phyloP scores from a whole-genome alignment of 2,797 vertebrate genomes.

The Cossypha heuglini region DNA sequence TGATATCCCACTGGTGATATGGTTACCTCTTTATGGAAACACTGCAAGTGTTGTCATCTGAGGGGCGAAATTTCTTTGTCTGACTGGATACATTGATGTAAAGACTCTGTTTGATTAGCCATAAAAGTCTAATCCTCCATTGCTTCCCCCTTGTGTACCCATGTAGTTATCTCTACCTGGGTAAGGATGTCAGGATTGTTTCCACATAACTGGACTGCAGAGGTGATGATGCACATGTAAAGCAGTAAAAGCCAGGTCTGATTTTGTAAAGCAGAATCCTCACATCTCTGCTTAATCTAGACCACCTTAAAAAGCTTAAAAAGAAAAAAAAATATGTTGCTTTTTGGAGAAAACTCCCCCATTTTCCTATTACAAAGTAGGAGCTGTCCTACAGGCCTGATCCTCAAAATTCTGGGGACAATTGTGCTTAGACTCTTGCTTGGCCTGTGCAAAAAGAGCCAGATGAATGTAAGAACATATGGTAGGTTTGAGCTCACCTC shows the following conservation, averaged over 20 bases:
- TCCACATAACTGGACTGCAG: not conserved
- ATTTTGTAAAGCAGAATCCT: not conserved
- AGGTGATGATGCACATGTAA: not conserved
- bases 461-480: not conserved
- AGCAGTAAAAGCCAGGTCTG: not conserved
- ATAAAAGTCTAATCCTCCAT: not conserved
- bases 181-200: not conserved
- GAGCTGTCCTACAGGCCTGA: not conserved
- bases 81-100: not conserved
- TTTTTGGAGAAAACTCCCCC: not conserved
- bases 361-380: not conserved
- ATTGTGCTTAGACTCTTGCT: not conserved
- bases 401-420: not conserved
- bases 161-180: not conserved
- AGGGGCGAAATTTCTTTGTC: not conserved
- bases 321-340: not conserved
- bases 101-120: not conserved
- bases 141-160: not conserved
- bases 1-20: fast-evolving
- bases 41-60: not conserved
- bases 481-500: not conserved
- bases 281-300: not conserved
- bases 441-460: not conserved
- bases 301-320: not conserved
- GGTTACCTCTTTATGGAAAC: not conserved